A percentile compares a stretch with the other conserved stretches of the same genome.
These are phyloP conservation scores for Macrophya alboannulata DNA, from an alignment of 2,888 invertebrate genomes.

Conservation along the genomic window DNA sequence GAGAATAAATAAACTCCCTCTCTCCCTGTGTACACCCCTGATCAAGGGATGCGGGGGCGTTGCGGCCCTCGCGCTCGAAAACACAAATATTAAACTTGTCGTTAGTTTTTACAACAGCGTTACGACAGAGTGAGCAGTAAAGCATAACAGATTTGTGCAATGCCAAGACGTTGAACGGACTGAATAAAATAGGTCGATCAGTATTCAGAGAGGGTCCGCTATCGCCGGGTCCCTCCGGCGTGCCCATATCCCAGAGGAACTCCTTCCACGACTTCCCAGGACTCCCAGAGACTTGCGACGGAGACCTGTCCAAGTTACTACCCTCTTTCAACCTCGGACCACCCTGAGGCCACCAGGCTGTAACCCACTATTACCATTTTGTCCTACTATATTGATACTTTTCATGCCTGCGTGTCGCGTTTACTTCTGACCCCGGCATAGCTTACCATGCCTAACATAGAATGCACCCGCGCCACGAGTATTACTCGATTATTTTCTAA, in stretches of 20 bases:
- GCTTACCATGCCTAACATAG: constrained; percentile 12
- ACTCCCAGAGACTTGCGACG: constrained; percentile 58
- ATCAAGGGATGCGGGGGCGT: constrained; percentile 4
- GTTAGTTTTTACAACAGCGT: constrained; percentile 54
- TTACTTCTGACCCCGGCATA: constrained; percentile 1
- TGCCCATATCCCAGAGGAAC: constrained; percentile 53
- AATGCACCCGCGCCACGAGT: constrained; percentile 40
- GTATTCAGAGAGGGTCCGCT: constrained; percentile 62
- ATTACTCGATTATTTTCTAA: constrained; percentile 11
- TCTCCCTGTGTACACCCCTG: background rate
- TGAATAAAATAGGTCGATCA: constrained; percentile 67
- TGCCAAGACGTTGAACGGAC: constrained; percentile 56
- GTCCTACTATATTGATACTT: constrained; percentile 47
- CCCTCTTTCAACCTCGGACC: constrained; percentile 41
- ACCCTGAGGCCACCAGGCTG: constrained; percentile 38
- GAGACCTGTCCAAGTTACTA: constrained; percentile 59
- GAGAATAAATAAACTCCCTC: background rate
- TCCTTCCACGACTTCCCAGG: constrained; percentile 59
- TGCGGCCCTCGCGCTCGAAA: constrained; percentile 33
- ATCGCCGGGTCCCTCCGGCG: constrained; percentile 55
- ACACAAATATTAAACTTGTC: constrained; percentile 54
- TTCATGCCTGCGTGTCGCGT: constrained; percentile 18
- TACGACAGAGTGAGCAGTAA: constrained; percentile 50
- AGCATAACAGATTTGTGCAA: constrained; percentile 56
- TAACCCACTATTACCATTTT: constrained; percentile 46